phyloP scores from a whole-genome alignment of 2,113 vertebrate genomes.

The Arizona elegans region DNA sequence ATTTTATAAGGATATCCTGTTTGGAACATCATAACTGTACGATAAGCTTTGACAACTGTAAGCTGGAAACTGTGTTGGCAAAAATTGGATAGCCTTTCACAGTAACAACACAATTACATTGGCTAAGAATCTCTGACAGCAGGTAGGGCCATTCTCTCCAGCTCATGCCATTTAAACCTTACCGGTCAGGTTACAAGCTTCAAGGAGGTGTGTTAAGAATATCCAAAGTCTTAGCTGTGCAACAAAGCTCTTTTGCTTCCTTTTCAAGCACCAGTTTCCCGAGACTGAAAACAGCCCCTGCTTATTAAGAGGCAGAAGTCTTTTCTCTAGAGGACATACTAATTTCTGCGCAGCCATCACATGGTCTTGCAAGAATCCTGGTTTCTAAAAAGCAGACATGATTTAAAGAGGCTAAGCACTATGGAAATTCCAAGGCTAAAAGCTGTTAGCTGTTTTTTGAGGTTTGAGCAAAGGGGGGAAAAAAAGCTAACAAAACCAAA shows the following conservation, averaged over 20 bases:
- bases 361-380: slow-evolving; percentile 21
- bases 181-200: slow-evolving; percentile 42
- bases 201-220: slow-evolving; percentile 37
- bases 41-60: slow-evolving; percentile 34
- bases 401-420: slow-evolving; percentile 7
- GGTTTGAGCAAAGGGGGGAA: background rate
- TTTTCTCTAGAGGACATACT: slow-evolving; percentile 55
- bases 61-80: slow-evolving; percentile 19
- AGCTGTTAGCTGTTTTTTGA: slow-evolving; percentile 21
- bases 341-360: slow-evolving; percentile 38
- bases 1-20: slow-evolving; percentile 42
- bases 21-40: slow-evolving; percentile 30
- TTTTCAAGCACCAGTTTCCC: slow-evolving; percentile 33
- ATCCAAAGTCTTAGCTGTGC: slow-evolving; percentile 51
- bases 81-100: slow-evolving; percentile 33
- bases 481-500: background rate
- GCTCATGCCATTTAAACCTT: background rate
- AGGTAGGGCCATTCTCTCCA: slow-evolving; percentile 13
- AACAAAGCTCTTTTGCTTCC: slow-evolving; percentile 37
- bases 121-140: slow-evolving; percentile 42
- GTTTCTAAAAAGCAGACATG: slow-evolving; percentile 6
- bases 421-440: slow-evolving; percentile 19
- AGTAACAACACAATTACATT: slow-evolving; percentile 41
- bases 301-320: slow-evolving; percentile 50
- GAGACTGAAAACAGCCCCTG: slow-evolving; percentile 50